Base-by-base conservation (phyloP, 2,113 vertebrate genomes). In the Petaurus breviceps region DNA sequence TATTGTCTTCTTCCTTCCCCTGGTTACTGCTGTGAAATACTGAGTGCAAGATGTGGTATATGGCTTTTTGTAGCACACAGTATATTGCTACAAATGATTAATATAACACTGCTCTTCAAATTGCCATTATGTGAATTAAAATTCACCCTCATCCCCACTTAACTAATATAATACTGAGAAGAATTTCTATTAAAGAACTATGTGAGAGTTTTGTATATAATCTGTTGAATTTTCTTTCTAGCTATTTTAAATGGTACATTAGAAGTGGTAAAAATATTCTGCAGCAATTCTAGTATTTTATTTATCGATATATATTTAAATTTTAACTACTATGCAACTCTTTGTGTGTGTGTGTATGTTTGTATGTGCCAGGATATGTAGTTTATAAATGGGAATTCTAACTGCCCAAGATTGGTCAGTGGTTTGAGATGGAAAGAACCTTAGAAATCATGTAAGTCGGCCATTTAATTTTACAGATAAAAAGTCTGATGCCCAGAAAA, bases 11-110 rank as follows among this genome's bases (percentile, higher is more conserved):
- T 89, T 52, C 96, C 89, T 93, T 47, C 7, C 31, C 49, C 96
- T 89, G 47, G 92, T 96, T 95, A 96, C 96, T 95, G 91, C 46
- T 91, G 14, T 92, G 91, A 96, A 97, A 90, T 95, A 94, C 28
- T 37, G 1, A 97, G 92, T 43, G 2, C 10, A 37, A 5, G 43
- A 37, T 89, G 47, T 31, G 54, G 47, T 54, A 28, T 51, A 61
- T 55, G 55, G 54, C 96, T 68, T 92, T 97, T 94, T 94, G 57
- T 77, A 96, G 90, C 47, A 84, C 1, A 96, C 52, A 68, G 94
- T 93, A 94, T 92, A 90, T 93, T 97, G 22, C 95, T 55, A 93
- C 94, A 52, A 93, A 97, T 95, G 43, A 92, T 43, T 94, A 95
- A 96, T 95, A 61, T 92, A 95, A 95, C 92, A 53, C 92, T 51